Base-by-base conservation (phyloP, 2,113 vertebrate genomes). In the Bucco capensis region DNA sequence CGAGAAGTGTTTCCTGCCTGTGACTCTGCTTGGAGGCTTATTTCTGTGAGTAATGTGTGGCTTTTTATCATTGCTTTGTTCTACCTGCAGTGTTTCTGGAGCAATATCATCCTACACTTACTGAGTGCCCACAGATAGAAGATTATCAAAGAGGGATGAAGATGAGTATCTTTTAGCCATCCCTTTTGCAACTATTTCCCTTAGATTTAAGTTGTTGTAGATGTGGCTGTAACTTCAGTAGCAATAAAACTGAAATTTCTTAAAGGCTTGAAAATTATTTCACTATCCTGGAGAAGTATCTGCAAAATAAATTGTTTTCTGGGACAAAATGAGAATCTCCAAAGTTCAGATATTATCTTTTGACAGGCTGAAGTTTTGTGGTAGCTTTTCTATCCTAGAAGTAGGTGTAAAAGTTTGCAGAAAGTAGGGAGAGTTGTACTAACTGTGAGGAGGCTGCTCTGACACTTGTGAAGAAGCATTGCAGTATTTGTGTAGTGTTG, bases 61-160 rank as follows among this genome's bases (percentile, higher is more conserved):
- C 42, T 88, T 80, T 11, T 64, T 79, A n/a, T 76, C 27, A 60
- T 18, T 69, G 19, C 44, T 78, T 88, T 71, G n/a, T 85, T 93
- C n/a, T 38, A 35, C 35, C 50, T 79, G 58, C 40, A 70, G 8
- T 82, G 70, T 21, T 93, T 83, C 57, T 83, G 69, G 50, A 86
- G 19, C 40, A 81, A 27, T 10, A 31, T 64, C n/a, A 61, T 83
- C 58, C n/a, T 76, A 7, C 14, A 10, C 10, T 83, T 33, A 30
- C 18, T 31, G 27, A 72, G 46, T 42, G 27, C 44, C 64, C 27
- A n/a, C 9, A 44, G 57, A 30, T 30, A 81, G 61, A 76, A 37
- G 8, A 16, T 15, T 47, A 74, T 53, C 33, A 49, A 76, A 86
- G 60, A 35, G 27, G 46, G 75, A 86, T 54, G 56, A 66, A 54